Evolutionary conservation across 2,888 invertebrate genomes (phyloP).

Genomic region (Drosophila borealis): DNA sequence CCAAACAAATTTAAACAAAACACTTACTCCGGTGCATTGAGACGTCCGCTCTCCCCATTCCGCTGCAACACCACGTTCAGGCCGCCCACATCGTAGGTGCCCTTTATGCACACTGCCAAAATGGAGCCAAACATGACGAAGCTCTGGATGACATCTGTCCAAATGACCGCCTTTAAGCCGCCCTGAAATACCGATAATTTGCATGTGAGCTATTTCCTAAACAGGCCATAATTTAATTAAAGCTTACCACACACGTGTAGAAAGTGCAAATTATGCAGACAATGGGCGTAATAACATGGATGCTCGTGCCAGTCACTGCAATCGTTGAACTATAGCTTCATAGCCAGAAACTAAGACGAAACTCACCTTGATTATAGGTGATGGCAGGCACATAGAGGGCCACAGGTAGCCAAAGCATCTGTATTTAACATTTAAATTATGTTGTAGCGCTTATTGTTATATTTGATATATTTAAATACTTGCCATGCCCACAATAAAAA

Average conservation of each 20-base stretch:
- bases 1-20: not conserved
- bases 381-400: constrained; percentile 90
- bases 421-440: constrained; percentile 8
- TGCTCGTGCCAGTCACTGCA: constrained; percentile 88
- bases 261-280: constrained; percentile 93
- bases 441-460: not conserved
- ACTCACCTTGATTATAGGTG: constrained; percentile 91
- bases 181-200: constrained; percentile 86
- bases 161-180: constrained; percentile 92
- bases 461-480: constrained; percentile 80
- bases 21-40: constrained; percentile 89
- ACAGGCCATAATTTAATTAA: constrained; percentile 40
- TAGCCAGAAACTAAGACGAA: constrained; percentile 3
- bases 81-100: constrained; percentile 90
- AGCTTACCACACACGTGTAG: constrained; percentile 94
- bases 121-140: constrained; percentile 91
- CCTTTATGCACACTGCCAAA: constrained; percentile 90
- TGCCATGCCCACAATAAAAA: constrained; percentile 90
- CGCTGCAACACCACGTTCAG: constrained; percentile 88
- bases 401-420: constrained; percentile 83
- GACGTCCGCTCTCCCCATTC: constrained; percentile 89
- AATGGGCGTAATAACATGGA: constrained; percentile 92
- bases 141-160: constrained; percentile 93
- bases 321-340: constrained; percentile 11
- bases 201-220: not conserved